These are phyloP conservation scores for Neomorphus geoffroyi DNA, from an alignment of 2,797 vertebrate genomes.

Conservation along the genomic window DNA sequence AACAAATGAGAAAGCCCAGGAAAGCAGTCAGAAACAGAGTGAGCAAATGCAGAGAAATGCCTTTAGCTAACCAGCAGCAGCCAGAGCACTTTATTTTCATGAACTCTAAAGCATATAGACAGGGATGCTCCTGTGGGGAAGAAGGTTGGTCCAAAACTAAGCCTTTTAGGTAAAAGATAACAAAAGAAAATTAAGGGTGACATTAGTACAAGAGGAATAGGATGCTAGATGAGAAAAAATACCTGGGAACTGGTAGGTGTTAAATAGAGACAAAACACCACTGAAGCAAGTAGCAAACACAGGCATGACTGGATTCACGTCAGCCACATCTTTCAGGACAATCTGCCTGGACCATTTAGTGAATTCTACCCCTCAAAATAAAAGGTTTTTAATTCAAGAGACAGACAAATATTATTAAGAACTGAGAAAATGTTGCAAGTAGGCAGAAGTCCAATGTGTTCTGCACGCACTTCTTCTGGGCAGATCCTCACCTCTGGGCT, in stretches of 20 bases:
- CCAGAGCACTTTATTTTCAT: conserved; percentile 20
- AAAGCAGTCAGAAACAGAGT: neutral
- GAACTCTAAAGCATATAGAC: conserved; percentile 30
- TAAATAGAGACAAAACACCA: neutral
- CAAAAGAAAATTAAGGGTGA: conserved; percentile 32
- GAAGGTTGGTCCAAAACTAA: neutral
- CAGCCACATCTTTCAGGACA: neutral
- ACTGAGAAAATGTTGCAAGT: neutral
- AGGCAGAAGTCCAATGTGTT: neutral
- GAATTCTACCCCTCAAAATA: neutral
- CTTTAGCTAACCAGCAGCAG: conserved; percentile 36
- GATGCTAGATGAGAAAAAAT: neutral
- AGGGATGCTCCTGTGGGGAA: conserved; percentile 16
- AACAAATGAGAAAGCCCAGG: neutral
- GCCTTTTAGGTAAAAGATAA: neutral
- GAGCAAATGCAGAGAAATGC: neutral
- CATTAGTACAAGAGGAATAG: neutral
- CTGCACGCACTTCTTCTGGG: no score
- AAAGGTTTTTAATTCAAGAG: neutral
- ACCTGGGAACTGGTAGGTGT: neutral
- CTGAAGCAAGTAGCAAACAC: neutral
- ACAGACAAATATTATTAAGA: neutral
- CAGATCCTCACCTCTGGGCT: neutral
- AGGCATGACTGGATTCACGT: neutral
- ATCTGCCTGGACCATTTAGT: neutral